Conservation (phyloP, 2,797 vertebrate species). For the Fundulus diaphanus region DNA sequence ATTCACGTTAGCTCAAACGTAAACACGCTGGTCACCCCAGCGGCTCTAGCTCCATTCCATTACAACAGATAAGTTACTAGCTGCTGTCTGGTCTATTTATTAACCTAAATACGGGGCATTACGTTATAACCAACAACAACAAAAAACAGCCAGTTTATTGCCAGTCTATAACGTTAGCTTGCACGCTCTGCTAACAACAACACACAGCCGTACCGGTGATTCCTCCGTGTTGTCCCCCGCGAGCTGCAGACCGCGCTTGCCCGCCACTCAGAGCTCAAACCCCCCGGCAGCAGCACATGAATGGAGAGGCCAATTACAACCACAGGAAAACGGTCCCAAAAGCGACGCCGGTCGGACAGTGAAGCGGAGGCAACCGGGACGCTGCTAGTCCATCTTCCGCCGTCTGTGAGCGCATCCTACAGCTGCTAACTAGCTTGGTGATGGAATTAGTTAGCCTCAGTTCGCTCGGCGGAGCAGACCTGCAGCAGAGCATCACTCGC, state of each 20-base stretch:
- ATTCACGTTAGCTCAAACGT: neutral
- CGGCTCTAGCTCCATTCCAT: neutral
- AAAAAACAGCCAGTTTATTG: neutral
- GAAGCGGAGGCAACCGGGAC: neutral
- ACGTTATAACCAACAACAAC: neutral
- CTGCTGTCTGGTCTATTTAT: neutral
- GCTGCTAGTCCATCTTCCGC: conserved; percentile 49
- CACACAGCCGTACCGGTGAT: conserved; percentile 68
- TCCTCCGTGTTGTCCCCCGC: conserved; percentile 61
- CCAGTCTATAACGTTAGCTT: conserved; percentile 22
- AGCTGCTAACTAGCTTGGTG: conserved; percentile 73
- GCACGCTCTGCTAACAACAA: conserved; percentile 51
- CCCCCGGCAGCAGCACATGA: conserved; percentile 45
- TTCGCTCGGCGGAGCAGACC: conserved; percentile 42
- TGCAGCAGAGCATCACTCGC: conserved; percentile 38
- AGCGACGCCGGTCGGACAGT: conserved; percentile 26
- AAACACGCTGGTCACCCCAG: neutral
- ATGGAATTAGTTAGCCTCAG: conserved; percentile 55
- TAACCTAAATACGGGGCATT: no score
- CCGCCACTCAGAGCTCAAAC: conserved; percentile 67
- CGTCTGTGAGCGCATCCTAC: neutral
- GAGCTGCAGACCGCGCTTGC: conserved; percentile 53
- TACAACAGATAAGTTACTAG: neutral
- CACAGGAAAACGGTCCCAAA: neutral
- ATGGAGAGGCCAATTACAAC: conserved; percentile 45